Evolutionary conservation across 1,140 invertebrate genomes (phyloP).

Genomic region (Muscidifurax raptorellus): DNA sequence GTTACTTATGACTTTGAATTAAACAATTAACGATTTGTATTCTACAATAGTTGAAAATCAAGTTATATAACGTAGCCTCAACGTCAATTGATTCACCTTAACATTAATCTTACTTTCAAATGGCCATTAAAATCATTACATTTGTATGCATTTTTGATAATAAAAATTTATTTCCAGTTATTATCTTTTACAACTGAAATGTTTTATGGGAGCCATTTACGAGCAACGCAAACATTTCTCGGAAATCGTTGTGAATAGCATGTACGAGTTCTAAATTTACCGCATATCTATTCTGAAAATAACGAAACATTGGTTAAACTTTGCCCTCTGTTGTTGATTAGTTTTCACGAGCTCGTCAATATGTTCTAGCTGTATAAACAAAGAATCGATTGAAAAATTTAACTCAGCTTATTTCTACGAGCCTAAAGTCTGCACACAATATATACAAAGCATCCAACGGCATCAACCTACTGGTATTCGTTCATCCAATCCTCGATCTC

Average conservation of each 20-base stretch:
- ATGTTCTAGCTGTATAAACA: no score
- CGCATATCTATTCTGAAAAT: background rate
- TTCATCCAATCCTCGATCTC: background rate
- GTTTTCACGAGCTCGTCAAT: background rate
- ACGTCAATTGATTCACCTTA: background rate
- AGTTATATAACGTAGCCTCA: background rate
- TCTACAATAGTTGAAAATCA: no score
- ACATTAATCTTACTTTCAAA: no score
- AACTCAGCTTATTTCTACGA: no score
- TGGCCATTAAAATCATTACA: background rate
- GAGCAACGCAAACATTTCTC: background rate
- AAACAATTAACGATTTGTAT: no score
- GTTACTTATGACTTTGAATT: no score
- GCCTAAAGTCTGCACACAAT: background rate
- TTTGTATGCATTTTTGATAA: background rate
- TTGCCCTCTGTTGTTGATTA: background rate
- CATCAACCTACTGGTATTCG: background rate
- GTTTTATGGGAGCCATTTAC: background rate
- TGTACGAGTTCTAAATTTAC: background rate
- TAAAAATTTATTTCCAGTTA: background rate
- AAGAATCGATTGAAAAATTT: no score
- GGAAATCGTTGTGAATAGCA: background rate
- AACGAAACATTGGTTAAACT: background rate
- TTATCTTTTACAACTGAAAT: background rate
- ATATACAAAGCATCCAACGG: no score